Percentiles rank a stretch among this genome's conserved stretches.
These are phyloP conservation scores for Saccopteryx bilineata DNA, from an alignment of 2,113 vertebrate genomes.

Conservation along the genomic window DNA sequence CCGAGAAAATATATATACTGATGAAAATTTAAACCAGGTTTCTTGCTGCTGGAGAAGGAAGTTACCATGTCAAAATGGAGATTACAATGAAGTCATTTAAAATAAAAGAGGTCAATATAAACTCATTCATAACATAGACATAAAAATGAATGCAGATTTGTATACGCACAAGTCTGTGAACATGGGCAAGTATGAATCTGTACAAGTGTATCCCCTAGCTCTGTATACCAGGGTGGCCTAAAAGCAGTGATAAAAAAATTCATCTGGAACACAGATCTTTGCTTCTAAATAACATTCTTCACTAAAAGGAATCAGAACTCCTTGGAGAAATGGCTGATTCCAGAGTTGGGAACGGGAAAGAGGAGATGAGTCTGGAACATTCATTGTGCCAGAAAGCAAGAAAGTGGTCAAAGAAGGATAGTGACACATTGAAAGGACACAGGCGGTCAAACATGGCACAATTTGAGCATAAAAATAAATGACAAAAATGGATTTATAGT, in stretches of 20 bases:
- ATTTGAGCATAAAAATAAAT: slow-evolving; percentile 31
- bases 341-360: neutral
- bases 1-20: neutral
- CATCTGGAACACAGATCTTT: neutral
- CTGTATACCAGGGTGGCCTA: neutral
- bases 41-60: neutral
- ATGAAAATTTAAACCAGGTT: slow-evolving; percentile 19
- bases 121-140: neutral
- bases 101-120: neutral
- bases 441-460: neutral
- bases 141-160: neutral
- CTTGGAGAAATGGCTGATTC: neutral
- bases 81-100: neutral
- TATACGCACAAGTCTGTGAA: neutral
- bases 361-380: neutral
- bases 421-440: neutral
- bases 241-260: neutral
- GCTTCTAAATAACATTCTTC: neutral
- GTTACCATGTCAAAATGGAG: neutral
- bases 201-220: neutral
- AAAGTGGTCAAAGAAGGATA: slow-evolving; percentile 1
- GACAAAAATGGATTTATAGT: neutral
- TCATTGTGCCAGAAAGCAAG: neutral
- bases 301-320: neutral
- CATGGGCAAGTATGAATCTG: neutral